These are phyloP conservation scores for Pachypanchax playfairii DNA, from an alignment of 2,113 vertebrate species.

Conservation along the genomic window DNA sequence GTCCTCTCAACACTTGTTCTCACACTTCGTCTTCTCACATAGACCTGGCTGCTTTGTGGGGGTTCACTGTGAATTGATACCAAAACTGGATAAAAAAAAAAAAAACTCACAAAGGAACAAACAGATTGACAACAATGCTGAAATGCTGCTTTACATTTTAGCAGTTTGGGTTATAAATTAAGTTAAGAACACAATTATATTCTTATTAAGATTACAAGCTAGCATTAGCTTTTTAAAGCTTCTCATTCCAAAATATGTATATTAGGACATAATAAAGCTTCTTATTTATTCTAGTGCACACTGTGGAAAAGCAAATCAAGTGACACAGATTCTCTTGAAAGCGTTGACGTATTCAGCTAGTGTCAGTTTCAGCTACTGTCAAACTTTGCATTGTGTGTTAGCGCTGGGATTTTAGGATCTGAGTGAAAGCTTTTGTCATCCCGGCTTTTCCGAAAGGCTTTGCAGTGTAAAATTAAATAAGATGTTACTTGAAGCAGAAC, in stretches of 20 bases:
- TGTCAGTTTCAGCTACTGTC: background rate
- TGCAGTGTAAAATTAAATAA: constrained; percentile 29
- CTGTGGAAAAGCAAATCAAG: background rate
- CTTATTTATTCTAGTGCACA: background rate
- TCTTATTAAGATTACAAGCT: background rate
- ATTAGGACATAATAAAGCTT: no score
- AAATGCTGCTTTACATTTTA: background rate
- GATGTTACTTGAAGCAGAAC: constrained; percentile 20
- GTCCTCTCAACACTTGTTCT: constrained; percentile 29
- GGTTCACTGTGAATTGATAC: constrained; percentile 12
- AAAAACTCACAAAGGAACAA: background rate
- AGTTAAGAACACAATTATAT: background rate
- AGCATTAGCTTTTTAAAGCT: background rate
- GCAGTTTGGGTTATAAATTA: background rate
- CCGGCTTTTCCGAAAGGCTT: constrained; percentile 20
- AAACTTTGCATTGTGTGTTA: constrained; percentile 4
- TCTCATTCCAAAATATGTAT: no score
- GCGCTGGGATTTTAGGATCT: constrained; percentile 1
- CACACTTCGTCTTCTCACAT: background rate
- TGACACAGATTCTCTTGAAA: background rate
- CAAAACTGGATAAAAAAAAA: background rate
- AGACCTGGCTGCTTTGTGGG: constrained; percentile 7
- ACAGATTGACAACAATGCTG: background rate
- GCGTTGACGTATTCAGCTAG: background rate
- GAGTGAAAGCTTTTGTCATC: constrained; percentile 14